Evolutionary conservation across 2,113 vertebrate species (phyloP).

Genomic region (Cnemophilus loriae): DNA sequence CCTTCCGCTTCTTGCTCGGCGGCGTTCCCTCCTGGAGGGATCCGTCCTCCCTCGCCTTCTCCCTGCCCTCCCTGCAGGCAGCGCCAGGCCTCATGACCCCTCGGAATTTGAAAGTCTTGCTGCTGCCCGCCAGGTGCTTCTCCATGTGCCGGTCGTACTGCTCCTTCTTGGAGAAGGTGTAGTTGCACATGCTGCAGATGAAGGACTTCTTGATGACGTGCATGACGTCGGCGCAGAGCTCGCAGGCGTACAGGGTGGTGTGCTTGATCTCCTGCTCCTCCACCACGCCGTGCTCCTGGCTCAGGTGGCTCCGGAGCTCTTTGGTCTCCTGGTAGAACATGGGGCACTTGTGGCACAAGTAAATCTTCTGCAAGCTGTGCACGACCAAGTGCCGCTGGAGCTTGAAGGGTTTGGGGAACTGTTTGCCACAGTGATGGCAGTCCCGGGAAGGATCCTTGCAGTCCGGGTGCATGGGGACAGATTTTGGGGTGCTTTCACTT

Average conservation of each 20-base stretch:
- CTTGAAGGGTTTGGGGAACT: conserved; percentile 98
- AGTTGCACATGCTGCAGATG: conserved; percentile 97
- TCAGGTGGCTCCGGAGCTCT: conserved; percentile 86
- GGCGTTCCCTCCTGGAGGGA: conserved; percentile 25
- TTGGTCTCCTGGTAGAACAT: conserved; percentile 86
- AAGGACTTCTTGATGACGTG: conserved; percentile 96
- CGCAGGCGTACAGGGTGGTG: conserved; percentile 91
- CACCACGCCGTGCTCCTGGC: conserved; percentile 75
- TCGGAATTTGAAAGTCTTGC: conserved; percentile 87
- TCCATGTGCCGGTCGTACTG: conserved; percentile 98
- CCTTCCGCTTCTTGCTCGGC: conserved; percentile 78
- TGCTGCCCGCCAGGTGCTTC: conserved; percentile 85
- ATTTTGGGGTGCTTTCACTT: conserved; percentile 71
- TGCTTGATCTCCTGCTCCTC: conserved; percentile 88
- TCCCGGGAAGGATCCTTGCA: conserved; percentile 96
- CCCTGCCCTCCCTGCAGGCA: conserved; percentile 68
- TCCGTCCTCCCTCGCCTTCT: conserved; percentile 46
- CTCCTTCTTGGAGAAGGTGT: conserved; percentile 97
- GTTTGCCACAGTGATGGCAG: conserved; percentile 97
- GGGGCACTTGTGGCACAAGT: conserved; percentile 90
- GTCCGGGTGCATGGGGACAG: conserved; percentile 83
- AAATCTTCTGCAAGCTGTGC: conserved; percentile 94
- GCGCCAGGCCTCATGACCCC: conserved; percentile 83
- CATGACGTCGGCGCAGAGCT: conserved; percentile 96
- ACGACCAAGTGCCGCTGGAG: conserved; percentile 95